These are phyloP conservation scores for Protonibea diacanthus DNA, from an alignment of 2,797 vertebrate species.

Conservation along the genomic window DNA sequence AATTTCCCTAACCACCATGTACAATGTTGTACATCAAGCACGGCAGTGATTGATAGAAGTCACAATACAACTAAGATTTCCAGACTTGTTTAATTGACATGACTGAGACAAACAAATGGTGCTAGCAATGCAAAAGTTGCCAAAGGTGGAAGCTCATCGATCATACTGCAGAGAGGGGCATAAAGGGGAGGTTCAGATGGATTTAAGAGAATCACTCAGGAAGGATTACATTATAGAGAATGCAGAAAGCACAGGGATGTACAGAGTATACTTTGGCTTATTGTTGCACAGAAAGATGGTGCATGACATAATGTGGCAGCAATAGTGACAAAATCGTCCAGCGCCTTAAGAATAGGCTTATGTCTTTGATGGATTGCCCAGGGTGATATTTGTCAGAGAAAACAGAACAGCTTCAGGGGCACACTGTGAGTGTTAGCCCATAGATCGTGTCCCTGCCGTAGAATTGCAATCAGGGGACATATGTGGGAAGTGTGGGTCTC, in stretches of 20 bases:
- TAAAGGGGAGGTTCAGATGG: background rate
- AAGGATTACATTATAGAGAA: background rate
- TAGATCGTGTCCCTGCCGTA: conserved; percentile 26
- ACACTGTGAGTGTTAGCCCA: conserved; percentile 40
- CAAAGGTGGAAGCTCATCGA: background rate
- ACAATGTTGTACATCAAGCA: background rate
- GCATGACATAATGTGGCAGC: conserved; percentile 22
- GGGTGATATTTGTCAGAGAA: conserved; percentile 60
- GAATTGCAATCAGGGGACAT: conserved; percentile 44
- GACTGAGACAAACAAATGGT: background rate
- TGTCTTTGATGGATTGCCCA: conserved; percentile 40
- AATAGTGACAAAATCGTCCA: conserved; percentile 24
- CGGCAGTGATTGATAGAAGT: background rate
- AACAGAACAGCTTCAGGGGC: conserved; percentile 63
- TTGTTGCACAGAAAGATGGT: conserved; percentile 17
- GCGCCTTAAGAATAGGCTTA: conserved; percentile 38
- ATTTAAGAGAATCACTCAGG: background rate
- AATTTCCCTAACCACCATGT: background rate
- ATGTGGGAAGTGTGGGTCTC: conserved; percentile 19
- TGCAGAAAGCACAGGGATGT: background rate
- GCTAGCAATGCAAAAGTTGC: background rate
- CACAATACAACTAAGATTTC: background rate
- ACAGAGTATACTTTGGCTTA: background rate
- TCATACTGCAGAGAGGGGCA: background rate
- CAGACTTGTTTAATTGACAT: background rate